Evolutionary conservation across 1,140 invertebrate species (phyloP).

Genomic region (Pinna nobilis): DNA sequence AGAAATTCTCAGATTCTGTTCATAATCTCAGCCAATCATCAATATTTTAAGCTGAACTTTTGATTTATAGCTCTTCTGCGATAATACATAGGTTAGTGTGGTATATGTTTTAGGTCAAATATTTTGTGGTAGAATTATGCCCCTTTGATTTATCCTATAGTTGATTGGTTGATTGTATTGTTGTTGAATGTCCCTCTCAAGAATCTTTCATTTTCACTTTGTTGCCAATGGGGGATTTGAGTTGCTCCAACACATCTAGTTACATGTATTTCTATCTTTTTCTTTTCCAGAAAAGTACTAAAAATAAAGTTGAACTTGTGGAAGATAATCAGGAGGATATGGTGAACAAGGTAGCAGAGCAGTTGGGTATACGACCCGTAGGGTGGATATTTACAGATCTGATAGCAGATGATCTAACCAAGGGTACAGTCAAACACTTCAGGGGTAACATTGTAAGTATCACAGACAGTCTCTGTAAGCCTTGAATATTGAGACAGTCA

Average conservation of each 20-base stretch:
- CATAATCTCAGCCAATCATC: too few relatives aligned
- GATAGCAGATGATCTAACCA: constrained; percentile 88
- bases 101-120: too few relatives aligned
- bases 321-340: constrained; percentile 83
- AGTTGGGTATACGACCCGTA: constrained; percentile 88
- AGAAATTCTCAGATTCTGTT: too few relatives aligned
- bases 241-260: too few relatives aligned
- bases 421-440: constrained; percentile 90
- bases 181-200: too few relatives aligned
- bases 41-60: too few relatives aligned
- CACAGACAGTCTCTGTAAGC: not conserved
- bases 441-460: constrained; percentile 83
- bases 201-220: too few relatives aligned
- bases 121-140: too few relatives aligned
- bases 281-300: constrained; percentile 69
- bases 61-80: too few relatives aligned
- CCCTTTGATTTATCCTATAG: too few relatives aligned
- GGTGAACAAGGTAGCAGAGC: constrained; percentile 86
- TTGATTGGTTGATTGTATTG: too few relatives aligned
- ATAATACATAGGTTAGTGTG: too few relatives aligned
- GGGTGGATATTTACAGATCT: constrained; percentile 99
- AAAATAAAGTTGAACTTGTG: constrained; percentile 76
- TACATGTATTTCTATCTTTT: not conserved
- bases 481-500: not conserved
- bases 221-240: not conserved